Conservation (phyloP, 2,888 invertebrate genomes). For the Orthonychiurus folsomi region DNA sequence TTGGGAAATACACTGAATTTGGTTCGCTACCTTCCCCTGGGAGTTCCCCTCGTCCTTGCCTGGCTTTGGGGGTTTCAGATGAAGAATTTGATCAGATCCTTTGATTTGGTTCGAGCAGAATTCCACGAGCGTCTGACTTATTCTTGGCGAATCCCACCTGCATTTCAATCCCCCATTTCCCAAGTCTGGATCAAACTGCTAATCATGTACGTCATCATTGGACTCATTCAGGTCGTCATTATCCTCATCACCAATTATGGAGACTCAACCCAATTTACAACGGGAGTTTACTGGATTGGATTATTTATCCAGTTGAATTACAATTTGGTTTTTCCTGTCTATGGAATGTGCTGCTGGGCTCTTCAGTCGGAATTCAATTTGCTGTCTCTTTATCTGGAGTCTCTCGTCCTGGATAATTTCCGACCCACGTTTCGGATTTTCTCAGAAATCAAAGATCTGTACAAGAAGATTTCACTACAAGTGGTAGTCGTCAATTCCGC, state of each 20-base stretch:
- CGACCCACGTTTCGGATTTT: constrained; percentile 17
- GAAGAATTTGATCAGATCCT: neutral
- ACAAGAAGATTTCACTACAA: constrained; percentile 26
- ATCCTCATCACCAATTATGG: neutral
- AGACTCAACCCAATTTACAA: neutral
- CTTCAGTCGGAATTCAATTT: constrained; percentile 22
- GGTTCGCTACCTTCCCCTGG: neutral
- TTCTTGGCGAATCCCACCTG: neutral
- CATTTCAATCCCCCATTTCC: neutral
- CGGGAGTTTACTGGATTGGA: constrained; percentile 2
- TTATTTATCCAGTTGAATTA: constrained; percentile 4
- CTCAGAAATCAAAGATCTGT: constrained; percentile 25
- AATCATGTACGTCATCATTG: neutral
- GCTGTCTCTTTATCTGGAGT: constrained; percentile 20
- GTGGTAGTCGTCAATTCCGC: constrained; percentile 21
- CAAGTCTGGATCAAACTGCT: constrained; percentile 3
- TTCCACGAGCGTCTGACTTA: neutral
- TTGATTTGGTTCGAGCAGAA: neutral
- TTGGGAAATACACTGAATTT: neutral
- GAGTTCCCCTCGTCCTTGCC: neutral
- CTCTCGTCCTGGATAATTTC: constrained; percentile 16
- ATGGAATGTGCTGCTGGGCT: constrained; percentile 28
- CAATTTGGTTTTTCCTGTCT: constrained; percentile 24
- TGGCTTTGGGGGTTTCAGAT: neutral
- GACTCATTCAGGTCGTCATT: neutral